phyloP scores from a whole-genome alignment of 2,113 vertebrate genomes.

The Pavo muticus region DNA sequence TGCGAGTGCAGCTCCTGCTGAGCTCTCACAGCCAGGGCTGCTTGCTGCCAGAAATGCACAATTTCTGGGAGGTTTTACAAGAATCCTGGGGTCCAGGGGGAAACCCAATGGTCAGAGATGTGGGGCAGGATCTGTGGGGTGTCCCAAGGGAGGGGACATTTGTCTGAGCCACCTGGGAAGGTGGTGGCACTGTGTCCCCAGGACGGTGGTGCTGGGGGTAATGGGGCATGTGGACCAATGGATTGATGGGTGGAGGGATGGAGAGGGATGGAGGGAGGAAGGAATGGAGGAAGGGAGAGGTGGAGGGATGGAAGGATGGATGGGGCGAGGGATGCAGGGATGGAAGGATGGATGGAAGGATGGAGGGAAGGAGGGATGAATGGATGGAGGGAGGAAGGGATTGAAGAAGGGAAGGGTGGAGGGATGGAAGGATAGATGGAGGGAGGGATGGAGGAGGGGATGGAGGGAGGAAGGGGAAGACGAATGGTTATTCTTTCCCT shows the following conservation, averaged over 20 bases:
- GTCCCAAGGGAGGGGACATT: neutral
- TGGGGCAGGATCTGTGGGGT: neutral
- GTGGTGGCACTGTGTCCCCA: neutral
- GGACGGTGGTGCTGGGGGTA: neutral
- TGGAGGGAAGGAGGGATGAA: too few relatives aligned
- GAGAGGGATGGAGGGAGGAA: too few relatives aligned
- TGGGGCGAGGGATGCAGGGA: too few relatives aligned
- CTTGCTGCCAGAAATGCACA: neutral
- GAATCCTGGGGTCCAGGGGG: neutral
- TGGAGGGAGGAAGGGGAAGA: too few relatives aligned
- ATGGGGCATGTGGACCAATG: neutral
- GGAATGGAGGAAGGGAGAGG: too few relatives aligned
- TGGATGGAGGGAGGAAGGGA: too few relatives aligned
- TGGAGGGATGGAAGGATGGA: too few relatives aligned
- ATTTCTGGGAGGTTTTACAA: neutral
- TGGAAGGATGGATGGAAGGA: too few relatives aligned
- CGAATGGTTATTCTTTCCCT: too few relatives aligned
- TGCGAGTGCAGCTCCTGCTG: accelerated
- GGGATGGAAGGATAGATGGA: too few relatives aligned
- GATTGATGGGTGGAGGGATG: neutral
- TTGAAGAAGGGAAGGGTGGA: too few relatives aligned
- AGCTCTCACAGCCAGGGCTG: neutral
- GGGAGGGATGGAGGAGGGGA: too few relatives aligned
- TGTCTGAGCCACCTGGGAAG: neutral
- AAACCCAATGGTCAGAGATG: neutral